Base-by-base conservation (phyloP, 2,888 invertebrate genomes). In the Plemyria rubiginata region DNA sequence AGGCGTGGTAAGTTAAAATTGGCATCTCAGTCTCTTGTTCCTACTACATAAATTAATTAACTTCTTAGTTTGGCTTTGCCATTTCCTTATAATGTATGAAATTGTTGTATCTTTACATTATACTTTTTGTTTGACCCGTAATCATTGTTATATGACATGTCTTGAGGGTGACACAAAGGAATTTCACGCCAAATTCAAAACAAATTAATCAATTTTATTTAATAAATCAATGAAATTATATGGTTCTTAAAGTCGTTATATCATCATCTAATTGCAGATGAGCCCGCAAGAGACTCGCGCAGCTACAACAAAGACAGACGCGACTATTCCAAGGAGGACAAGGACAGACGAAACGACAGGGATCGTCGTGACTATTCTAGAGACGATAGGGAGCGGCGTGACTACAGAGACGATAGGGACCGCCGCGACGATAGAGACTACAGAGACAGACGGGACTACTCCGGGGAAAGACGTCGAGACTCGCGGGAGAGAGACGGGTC, bases 281-380 rank as follows among this genome's bases (percentile, higher is more conserved):
- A 89, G 41, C 87, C 88, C 55, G 84, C 85, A 9, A 78, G 88
- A 70, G 90, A 91, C 69, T 82, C 87, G 4, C 90, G 90, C 65
- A 86, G 85, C 72, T 91, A 81, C 80, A 90, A 89, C 73, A 80
- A 81, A 66, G 89, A 85, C 65, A 71, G 80, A 28, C 89, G 89
- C 65, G 90, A 87, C 69, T 89, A 87, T 76, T 84, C 85, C 62
- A 84, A 82, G 67, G 84, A 85, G 60, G 82, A 85, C 71, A 80
- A 79, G 43, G 84, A 84, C 50, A 70, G 78, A 36, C 78, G 77
- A 67, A 79, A 78, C 68, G 79, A 82, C 60, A 69, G 75, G 9
- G 77, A 79, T 48, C 59, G 76, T 6, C 80, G 82, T 53, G 82
- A 82, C 67, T 74, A 80, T 29, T 66, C 68, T 51, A 75, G 67